phyloP scores from a whole-genome alignment of 1,140 invertebrate species.

The Anastrepha obliqua region DNA sequence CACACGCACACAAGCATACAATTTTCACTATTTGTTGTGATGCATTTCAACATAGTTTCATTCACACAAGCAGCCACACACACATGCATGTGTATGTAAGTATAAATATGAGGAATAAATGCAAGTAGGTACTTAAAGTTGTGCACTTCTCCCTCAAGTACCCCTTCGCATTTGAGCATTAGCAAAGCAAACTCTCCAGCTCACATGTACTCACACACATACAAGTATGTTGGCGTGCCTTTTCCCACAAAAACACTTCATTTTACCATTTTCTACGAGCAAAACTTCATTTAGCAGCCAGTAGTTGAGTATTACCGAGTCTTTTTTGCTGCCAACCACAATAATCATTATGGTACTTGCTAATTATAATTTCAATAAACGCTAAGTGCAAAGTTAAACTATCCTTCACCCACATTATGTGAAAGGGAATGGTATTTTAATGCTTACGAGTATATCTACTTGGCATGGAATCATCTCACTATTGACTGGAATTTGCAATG shows the following conservation, averaged over 20 bases:
- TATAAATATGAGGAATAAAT: neutral
- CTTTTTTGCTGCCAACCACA: neutral
- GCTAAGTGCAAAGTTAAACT: constrained; percentile 37
- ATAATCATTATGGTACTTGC: constrained; percentile 23
- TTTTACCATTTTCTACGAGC: neutral
- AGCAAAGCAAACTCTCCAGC: neutral
- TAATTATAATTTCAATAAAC: constrained; percentile 41
- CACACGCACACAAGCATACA: neutral
- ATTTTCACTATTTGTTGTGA: neutral
- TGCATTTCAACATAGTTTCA: neutral
- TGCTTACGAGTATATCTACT: neutral
- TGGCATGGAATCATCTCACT: neutral
- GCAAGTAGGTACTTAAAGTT: constrained; percentile 4
- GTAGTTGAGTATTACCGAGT: neutral
- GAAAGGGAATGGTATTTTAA: neutral
- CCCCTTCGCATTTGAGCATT: constrained; percentile 16
- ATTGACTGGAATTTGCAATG: neutral
- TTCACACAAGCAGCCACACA: neutral
- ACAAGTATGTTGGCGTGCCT: neutral
- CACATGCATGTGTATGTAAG: neutral
- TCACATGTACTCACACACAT: neutral
- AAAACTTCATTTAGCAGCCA: constrained; percentile 31
- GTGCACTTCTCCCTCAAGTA: neutral
- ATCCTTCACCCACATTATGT: constrained; percentile 39
- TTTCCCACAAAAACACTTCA: constrained; percentile 34